Evolutionary conservation across 2,113 vertebrate genomes (phyloP).

Genomic region (Struthio camelus): DNA sequence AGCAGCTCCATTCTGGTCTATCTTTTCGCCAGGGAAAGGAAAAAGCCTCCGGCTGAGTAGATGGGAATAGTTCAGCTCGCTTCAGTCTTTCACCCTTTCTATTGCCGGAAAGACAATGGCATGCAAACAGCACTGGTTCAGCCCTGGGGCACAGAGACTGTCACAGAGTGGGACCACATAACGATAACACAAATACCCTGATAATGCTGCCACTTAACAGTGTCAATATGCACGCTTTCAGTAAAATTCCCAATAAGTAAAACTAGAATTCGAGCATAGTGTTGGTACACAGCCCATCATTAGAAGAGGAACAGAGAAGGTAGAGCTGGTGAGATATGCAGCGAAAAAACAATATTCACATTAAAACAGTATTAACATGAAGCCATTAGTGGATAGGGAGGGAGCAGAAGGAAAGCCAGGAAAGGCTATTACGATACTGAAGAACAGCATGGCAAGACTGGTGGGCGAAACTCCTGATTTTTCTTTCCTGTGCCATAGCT

Average conservation of each 20-base stretch:
- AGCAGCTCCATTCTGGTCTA: background rate
- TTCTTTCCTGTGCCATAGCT: background rate
- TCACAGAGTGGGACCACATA: background rate
- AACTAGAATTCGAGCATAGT: background rate
- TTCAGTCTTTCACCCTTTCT: background rate
- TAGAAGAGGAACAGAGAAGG: background rate
- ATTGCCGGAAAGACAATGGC: background rate
- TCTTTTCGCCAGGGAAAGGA: background rate
- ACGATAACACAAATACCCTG: background rate
- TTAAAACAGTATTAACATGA: background rate
- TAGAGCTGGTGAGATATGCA: background rate
- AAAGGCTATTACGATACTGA: background rate
- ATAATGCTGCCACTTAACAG: background rate
- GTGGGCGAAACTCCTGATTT: background rate
- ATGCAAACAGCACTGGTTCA: background rate
- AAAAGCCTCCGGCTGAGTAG: background rate
- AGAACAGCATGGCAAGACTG: background rate
- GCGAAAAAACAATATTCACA: background rate
- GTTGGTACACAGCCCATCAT: background rate
- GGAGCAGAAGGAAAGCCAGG: background rate
- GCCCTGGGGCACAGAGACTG: background rate
- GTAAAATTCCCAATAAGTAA: background rate
- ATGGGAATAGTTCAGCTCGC: background rate
- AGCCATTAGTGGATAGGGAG: background rate
- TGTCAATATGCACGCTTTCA: fast-evolving